A percentile compares a stretch with the other conserved stretches of the same genome.
phyloP scores from a whole-genome alignment of 2,113 vertebrate species.

The Coreoperca whiteheadi region DNA sequence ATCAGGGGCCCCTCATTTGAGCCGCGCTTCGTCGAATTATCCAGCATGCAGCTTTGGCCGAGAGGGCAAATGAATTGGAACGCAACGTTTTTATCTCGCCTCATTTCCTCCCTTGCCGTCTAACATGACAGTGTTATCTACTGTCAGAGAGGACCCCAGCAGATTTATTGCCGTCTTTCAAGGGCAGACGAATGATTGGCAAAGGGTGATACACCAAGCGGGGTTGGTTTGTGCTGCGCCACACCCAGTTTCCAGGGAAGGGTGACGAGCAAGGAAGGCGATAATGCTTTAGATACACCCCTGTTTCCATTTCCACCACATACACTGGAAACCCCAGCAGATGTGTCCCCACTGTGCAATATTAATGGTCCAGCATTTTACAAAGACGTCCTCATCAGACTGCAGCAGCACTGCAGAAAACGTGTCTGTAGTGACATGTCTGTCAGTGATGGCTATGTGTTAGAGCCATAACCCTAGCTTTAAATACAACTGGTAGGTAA shows the following conservation, averaged over 20 bases:
- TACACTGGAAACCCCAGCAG: not conserved
- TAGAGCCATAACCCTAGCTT: not conserved
- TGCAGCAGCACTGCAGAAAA: constrained; percentile 7
- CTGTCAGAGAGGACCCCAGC: constrained; percentile 22
- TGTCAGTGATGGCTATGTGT: not conserved
- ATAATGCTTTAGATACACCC: constrained; percentile 11
- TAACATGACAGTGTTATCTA: constrained; percentile 37
- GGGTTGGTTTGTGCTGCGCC: constrained; percentile 5
- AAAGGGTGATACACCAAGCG: constrained; percentile 15
- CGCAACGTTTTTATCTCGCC: constrained; percentile 28
- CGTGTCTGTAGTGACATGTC: not conserved
- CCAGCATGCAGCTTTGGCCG: not conserved
- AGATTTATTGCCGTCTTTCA: constrained; percentile 49
- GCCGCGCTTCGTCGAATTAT: constrained; percentile 23
- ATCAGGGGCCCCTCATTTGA: constrained; percentile 19
- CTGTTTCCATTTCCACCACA: not conserved
- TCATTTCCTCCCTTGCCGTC: constrained; percentile 39
- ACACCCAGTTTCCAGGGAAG: constrained; percentile 32
- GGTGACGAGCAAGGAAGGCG: not conserved
- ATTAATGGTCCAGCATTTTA: not conserved
- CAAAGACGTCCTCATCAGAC: not conserved
- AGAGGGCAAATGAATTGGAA: constrained; percentile 45
- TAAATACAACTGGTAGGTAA: not conserved
- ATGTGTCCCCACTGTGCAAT: not conserved
- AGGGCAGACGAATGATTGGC: constrained; percentile 39